Base-by-base conservation (phyloP, 2,797 vertebrate species). In the Novumbra hubbsi region DNA sequence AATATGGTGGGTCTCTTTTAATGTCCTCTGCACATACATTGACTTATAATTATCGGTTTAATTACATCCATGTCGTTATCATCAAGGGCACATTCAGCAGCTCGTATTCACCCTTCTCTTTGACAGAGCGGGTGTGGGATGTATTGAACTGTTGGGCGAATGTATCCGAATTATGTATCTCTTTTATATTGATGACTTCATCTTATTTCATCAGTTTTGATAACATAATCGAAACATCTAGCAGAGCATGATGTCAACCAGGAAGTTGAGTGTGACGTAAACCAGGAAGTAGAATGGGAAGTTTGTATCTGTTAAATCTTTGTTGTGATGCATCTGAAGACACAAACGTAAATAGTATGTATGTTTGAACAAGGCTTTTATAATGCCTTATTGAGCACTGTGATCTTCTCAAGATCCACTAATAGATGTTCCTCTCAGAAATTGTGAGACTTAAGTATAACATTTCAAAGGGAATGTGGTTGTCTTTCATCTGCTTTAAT, bases 31-130 rank as follows among this genome's bases (percentile, higher is more conserved):
- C 78, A 80, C 87, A 90, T 90, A 87, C 87, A 89, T 80, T 73
- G 82, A 79, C 84, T 82, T 88, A 83, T 85, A 89, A 90, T 91
- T 91, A 90, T 89, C 89, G 86, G 81, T 89, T 89, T 86, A 91
- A 92, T 91, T 86, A 87, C 80, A 82, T 81, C 87, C 77, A 76
- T 74, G 81, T 84, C 85, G 77, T 88, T 87, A 85, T 55, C 38
- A 82, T 77, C 85, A 92, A 89, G 89, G 91, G 83, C 89, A 92
- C 73, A 78, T 90, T 89, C 88, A 87, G 89, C 84, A 8, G 19
- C 7, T n/a, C 73, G 34, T 55, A 68, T 78, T 87, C 78, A 72
- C 4, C 78, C 78, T 81, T 83, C 75, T 28, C 70, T 71, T 50
- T 71, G 66, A 82, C 81, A 74, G 76, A 63, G 79, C 72, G 73